Evolutionary conservation across 2,888 invertebrate species (phyloP).

Genomic region (Cryptocephalus primarius): DNA sequence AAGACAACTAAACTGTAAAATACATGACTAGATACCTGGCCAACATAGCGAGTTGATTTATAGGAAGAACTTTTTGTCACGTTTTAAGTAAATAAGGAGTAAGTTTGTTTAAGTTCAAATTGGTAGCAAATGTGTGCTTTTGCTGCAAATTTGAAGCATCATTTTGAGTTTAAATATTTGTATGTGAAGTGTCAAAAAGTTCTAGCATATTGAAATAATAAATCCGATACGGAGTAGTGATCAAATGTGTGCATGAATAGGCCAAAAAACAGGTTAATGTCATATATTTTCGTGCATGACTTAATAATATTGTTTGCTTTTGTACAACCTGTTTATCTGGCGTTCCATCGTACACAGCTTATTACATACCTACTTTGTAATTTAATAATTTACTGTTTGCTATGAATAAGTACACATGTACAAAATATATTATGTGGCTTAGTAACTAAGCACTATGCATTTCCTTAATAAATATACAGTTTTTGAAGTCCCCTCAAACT

Average conservation of each 20-base stretch:
- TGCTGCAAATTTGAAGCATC: conserved; percentile 1
- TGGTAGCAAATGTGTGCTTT: conserved; percentile 17
- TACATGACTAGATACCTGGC: neutral
- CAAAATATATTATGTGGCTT: conserved; percentile 26
- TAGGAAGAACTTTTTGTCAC: conserved; percentile 9
- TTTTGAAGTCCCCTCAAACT: conserved; percentile 14
- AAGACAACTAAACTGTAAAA: too few relatives aligned
- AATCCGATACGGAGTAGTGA: conserved; percentile 34
- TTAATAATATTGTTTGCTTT: neutral
- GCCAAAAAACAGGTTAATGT: conserved; percentile 21
- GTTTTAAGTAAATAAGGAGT: conserved; percentile 3
- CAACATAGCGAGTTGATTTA: conserved; percentile 8
- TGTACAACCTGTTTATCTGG: conserved; percentile 15
- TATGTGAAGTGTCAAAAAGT: conserved; percentile 6
- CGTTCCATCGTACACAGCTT: conserved; percentile 36
- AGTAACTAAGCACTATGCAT: too few relatives aligned
- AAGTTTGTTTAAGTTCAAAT: neutral
- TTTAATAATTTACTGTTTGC: conserved; percentile 19
- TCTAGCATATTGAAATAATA: conserved; percentile 12
- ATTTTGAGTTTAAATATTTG: too few relatives aligned
- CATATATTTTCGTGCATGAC: neutral
- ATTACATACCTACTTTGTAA: conserved; percentile 30
- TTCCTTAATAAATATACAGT: too few relatives aligned
- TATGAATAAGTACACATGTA: conserved; percentile 30
- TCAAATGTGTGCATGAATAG: conserved; percentile 36